phyloP scores from a whole-genome alignment of 2,113 vertebrate species.

The Lasiurus cinereus region DNA sequence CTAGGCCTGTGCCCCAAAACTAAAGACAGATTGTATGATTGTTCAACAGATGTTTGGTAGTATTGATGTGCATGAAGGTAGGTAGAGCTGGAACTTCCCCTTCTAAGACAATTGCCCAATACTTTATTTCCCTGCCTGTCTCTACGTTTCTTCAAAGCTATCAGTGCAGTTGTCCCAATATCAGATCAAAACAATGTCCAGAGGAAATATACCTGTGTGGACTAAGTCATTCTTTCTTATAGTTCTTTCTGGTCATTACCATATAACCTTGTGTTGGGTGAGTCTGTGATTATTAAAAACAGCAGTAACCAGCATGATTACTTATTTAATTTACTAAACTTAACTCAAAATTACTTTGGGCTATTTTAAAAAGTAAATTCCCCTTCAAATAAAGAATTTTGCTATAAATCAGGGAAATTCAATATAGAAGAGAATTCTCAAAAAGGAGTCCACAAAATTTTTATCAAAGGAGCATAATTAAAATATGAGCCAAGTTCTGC shows the following conservation, averaged over 20 bases:
- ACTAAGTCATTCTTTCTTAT: background rate
- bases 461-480: background rate
- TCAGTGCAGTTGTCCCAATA: background rate
- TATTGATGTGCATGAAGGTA: background rate
- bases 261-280: background rate
- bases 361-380: background rate
- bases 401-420: background rate
- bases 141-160: background rate
- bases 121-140: background rate
- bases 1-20: background rate
- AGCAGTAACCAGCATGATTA: background rate
- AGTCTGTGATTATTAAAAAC: background rate
- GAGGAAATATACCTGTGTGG: background rate
- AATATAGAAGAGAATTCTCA: background rate
- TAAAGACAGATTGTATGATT: background rate
- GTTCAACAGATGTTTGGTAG: background rate
- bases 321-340: background rate
- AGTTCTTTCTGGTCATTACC: background rate
- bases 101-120: background rate
- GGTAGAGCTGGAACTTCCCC: background rate
- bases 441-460: background rate
- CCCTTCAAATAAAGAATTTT: background rate
- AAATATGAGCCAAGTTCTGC: background rate
- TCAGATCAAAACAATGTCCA: background rate
- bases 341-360: conserved; percentile 20